A percentile compares a stretch with the other conserved stretches of the same genome.
phyloP scores from a whole-genome alignment of 2,888 invertebrate genomes.

The Tipula helvola region DNA sequence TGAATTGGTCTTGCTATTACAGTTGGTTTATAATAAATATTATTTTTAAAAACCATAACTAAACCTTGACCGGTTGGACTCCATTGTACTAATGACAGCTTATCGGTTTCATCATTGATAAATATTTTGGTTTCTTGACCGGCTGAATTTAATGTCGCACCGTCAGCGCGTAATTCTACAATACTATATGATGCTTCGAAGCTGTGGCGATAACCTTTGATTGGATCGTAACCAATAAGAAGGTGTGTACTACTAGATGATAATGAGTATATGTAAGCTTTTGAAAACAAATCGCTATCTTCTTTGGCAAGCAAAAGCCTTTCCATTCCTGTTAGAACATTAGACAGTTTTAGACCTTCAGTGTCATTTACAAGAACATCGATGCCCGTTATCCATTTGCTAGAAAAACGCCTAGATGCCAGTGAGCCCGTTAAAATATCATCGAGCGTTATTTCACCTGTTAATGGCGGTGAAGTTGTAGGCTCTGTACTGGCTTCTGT shows the following conservation, averaged over 20 bases:
- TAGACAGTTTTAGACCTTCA: slow-evolving; percentile 6
- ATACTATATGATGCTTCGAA: slow-evolving; percentile 62
- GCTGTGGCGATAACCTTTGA: slow-evolving; percentile 61
- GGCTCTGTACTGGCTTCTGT: too few species aligned
- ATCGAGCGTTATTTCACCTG: slow-evolving; percentile 42
- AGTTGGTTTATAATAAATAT: slow-evolving; percentile 58
- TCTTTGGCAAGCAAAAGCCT: slow-evolving; percentile 22
- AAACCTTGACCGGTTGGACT: slow-evolving; percentile 57
- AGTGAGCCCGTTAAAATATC: slow-evolving; percentile 59
- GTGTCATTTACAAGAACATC: slow-evolving; percentile 49
- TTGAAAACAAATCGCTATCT: slow-evolving; percentile 20
- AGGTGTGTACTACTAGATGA: slow-evolving; percentile 53
- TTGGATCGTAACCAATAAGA: slow-evolving; percentile 47
- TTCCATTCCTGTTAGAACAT: slow-evolving; percentile 22
- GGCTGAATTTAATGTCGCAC: not conserved
- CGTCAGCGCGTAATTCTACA: slow-evolving; percentile 34
- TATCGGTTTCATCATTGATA: slow-evolving; percentile 25
- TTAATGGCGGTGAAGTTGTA: not conserved
- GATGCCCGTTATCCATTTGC: slow-evolving; percentile 62
- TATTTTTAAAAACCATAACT: slow-evolving; percentile 58
- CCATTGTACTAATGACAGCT: slow-evolving; percentile 41
- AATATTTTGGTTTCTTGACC: not conserved
- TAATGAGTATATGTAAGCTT: slow-evolving; percentile 42
- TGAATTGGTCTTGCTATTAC: slow-evolving; percentile 35
- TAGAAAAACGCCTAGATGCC: slow-evolving; percentile 58